A percentile compares a stretch with the other conserved stretches of the same genome.
Conservation (phyloP, 2,888 invertebrate species). For the Falcaria lacertinaria region DNA sequence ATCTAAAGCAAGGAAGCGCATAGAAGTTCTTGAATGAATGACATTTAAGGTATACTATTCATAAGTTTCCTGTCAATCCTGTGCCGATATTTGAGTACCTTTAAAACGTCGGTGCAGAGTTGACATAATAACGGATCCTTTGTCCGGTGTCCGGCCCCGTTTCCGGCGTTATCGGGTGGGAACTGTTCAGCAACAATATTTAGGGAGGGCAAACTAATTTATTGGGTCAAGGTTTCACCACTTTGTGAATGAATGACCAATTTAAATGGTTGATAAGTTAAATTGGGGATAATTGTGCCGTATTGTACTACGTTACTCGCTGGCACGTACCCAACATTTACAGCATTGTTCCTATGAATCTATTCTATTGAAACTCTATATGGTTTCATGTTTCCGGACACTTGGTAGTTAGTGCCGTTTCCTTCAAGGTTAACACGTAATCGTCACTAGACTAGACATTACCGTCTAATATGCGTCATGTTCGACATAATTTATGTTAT, state of each 20-base stretch:
- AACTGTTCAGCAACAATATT: slow-evolving; percentile 47
- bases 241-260: slow-evolving; percentile 44
- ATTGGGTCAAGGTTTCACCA: slow-evolving; percentile 66
- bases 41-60: slow-evolving; percentile 40
- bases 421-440: neutral
- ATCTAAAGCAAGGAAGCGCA: neutral
- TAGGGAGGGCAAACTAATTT: slow-evolving; percentile 57
- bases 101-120: slow-evolving; percentile 35
- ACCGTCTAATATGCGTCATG: neutral
- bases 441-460: neutral
- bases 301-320: slow-evolving; percentile 12
- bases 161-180: slow-evolving; percentile 67
- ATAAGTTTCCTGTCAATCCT: slow-evolving; percentile 36
- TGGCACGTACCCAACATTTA: neutral
- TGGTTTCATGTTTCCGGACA: neutral
- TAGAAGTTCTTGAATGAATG: slow-evolving; percentile 7
- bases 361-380: neutral
- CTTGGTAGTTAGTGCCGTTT: neutral
- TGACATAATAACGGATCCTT: slow-evolving; percentile 64
- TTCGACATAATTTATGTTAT: neutral
- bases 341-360: neutral
- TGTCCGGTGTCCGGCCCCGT: slow-evolving; percentile 61
- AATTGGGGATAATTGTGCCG: slow-evolving; percentile 49
- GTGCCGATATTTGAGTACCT: slow-evolving; percentile 25
- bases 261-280: slow-evolving; percentile 31